Evolutionary conservation across 1,140 invertebrate species (phyloP).

Genomic region (Drosophila grimshawi): DNA sequence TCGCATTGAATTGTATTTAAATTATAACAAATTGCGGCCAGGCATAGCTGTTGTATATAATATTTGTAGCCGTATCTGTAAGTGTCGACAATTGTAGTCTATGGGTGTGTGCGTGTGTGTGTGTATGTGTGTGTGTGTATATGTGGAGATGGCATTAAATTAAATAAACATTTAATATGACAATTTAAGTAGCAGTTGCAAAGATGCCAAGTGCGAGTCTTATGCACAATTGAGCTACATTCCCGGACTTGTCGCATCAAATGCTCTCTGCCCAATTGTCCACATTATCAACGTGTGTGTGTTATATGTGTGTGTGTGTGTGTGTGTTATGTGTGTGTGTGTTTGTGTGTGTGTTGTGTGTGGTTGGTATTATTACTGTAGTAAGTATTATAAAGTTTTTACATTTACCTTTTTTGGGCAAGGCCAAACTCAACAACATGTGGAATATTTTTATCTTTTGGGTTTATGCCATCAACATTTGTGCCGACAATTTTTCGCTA

Average conservation of each 20-base stretch:
- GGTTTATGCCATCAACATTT: constrained; percentile 19
- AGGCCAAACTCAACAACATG: constrained; percentile 34
- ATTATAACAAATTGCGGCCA: constrained; percentile 79
- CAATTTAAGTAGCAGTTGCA: constrained; percentile 72
- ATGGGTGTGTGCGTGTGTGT: constrained; percentile 14
- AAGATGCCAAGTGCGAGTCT: constrained; percentile 64
- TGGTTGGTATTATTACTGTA: neutral
- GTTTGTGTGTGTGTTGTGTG: neutral
- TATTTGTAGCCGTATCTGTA: neutral
- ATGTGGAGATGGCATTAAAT: constrained; percentile 63
- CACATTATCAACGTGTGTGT: constrained; percentile 18
- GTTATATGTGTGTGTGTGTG: neutral
- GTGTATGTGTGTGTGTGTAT: constrained; percentile 43
- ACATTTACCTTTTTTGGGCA: constrained; percentile 34
- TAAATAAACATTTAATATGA: constrained; percentile 82
- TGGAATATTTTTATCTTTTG: neutral
- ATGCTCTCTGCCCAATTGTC: constrained; percentile 51
- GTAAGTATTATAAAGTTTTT: constrained; percentile 16
- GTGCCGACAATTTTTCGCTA: constrained; percentile 5
- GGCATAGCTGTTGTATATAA: constrained; percentile 31
- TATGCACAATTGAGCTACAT: constrained; percentile 74
- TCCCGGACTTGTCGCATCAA: constrained; percentile 44
- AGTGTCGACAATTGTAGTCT: constrained; percentile 8
- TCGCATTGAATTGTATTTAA: constrained; percentile 80
- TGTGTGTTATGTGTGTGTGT: neutral